Conservation (phyloP, 2,797 vertebrate species). For the Clarias pachynema region DNA sequence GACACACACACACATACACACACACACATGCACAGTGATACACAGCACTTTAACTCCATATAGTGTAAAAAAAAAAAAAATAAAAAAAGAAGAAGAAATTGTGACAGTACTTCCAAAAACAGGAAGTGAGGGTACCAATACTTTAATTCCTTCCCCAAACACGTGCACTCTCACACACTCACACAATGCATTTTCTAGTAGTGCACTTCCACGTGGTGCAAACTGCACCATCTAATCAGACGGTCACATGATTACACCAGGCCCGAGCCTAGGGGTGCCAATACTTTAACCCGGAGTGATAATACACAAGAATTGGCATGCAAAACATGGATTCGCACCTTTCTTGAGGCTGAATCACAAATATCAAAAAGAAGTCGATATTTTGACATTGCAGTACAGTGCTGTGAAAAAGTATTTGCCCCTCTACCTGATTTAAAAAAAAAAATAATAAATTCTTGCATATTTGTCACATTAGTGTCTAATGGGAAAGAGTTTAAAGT, state of each 20-base stretch:
- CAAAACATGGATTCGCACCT: not conserved
- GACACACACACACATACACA: constrained; percentile 8
- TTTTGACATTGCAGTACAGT: no score
- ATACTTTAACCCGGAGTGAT: not conserved
- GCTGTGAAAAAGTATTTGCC: no score
- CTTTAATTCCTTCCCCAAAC: not conserved
- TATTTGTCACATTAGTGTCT: no score
- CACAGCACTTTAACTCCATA: not conserved
- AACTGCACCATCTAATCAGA: no score
- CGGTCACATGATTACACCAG: not conserved
- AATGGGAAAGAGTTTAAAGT: not conserved
- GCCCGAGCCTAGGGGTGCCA: not conserved
- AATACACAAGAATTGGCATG: not conserved
- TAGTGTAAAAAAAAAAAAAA: not conserved
- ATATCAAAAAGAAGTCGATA: not conserved
- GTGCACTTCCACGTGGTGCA: not conserved
- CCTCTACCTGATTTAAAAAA: no score
- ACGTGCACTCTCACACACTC: no score
- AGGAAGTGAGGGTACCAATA: not conserved
- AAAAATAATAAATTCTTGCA: no score
- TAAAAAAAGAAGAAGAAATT: not conserved
- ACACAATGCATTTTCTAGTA: not conserved
- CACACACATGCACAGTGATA: not conserved
- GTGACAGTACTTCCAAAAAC: not conserved
- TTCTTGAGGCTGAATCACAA: not conserved